Evolutionary conservation across 2,113 vertebrate species (phyloP).

Genomic region (Piliocolobus tephrosceles): DNA sequence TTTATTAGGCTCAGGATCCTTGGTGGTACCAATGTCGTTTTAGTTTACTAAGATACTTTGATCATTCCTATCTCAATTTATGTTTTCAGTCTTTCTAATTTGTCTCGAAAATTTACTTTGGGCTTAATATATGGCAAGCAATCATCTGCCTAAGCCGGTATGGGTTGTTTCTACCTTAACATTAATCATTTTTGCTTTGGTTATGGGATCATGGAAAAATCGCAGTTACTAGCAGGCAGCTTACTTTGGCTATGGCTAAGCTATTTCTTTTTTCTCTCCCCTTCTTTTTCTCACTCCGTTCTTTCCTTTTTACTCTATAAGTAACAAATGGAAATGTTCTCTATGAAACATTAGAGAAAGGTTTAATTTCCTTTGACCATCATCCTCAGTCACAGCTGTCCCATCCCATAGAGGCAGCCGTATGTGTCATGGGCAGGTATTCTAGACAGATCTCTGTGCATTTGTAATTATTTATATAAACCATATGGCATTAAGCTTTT

Average conservation of each 20-base stretch:
- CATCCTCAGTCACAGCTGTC: not conserved
- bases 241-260: not conserved
- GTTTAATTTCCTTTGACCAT: not conserved
- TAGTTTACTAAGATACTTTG: not conserved
- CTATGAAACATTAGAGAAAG: not conserved
- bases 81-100: slow-evolving; percentile 25
- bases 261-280: not conserved
- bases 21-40: not conserved
- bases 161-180: not conserved
- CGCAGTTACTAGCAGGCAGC: not conserved
- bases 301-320: not conserved
- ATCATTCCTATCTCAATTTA: not conserved
- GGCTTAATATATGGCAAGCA: not conserved
- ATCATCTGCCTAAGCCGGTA: not conserved
- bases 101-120: slow-evolving; percentile 21
- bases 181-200: slow-evolving; percentile 32
- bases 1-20: not conserved
- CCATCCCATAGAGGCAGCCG: not conserved
- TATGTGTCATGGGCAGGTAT: not conserved
- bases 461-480: not conserved
- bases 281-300: not conserved
- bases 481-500: not conserved
- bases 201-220: not conserved
- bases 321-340: slow-evolving; percentile 10
- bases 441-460: not conserved